These are phyloP conservation scores for Xyliphius kryptos DNA, from an alignment of 2,113 vertebrate genomes.

Conservation along the genomic window DNA sequence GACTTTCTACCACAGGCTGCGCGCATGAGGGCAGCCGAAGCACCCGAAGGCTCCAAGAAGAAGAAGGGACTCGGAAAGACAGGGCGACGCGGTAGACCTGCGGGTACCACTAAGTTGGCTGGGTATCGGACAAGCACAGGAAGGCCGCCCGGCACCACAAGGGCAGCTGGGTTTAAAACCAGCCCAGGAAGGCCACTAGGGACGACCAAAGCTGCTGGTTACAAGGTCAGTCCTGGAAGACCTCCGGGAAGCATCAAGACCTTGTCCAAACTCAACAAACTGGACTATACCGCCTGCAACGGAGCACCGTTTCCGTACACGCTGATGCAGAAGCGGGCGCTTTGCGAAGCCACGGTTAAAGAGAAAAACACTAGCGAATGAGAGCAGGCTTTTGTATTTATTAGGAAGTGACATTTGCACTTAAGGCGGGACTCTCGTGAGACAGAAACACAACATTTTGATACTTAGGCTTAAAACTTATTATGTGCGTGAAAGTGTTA, in stretches of 20 bases:
- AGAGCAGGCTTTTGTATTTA: conserved; percentile 40
- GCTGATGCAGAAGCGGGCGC: conserved; percentile 82
- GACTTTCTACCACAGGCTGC: conserved; percentile 76
- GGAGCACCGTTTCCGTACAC: conserved; percentile 78
- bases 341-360: conserved; percentile 76
- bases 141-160: conserved; percentile 91
- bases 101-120: conserved; percentile 93
- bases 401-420: too few species aligned
- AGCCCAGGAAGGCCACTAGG: conserved; percentile 95
- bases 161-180: conserved; percentile 97
- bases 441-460: too few species aligned
- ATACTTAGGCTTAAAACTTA: too few species aligned
- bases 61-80: conserved; percentile 89
- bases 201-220: conserved; percentile 96
- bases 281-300: conserved; percentile 78
- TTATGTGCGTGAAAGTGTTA: too few species aligned
- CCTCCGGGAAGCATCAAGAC: conserved; percentile 98
- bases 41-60: conserved; percentile 86
- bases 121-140: conserved; percentile 97
- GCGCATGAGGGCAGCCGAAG: conserved; percentile 74
- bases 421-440: too few species aligned
- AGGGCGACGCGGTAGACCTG: conserved; percentile 88
- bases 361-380: conserved; percentile 77
- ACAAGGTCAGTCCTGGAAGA: conserved; percentile 96
- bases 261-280: conserved; percentile 85